phyloP scores from a whole-genome alignment of 2,888 invertebrate genomes.

The Alloscopus bannaensis region DNA sequence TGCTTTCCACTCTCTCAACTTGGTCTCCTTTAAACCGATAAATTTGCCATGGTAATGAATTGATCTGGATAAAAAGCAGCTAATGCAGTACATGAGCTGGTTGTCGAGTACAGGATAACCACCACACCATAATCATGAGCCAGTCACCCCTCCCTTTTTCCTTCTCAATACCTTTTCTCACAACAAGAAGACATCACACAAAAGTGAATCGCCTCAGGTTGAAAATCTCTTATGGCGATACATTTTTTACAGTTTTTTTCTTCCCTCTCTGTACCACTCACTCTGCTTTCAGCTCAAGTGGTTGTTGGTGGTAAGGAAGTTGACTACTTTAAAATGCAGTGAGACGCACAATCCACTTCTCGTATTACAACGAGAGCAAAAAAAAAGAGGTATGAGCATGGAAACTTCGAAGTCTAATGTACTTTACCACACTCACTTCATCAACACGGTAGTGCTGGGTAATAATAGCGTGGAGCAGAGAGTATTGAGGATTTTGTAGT shows the following conservation, averaged over 20 bases:
- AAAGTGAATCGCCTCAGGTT: slow-evolving; percentile 28
- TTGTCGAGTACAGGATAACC: too few relatives aligned
- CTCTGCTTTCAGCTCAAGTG: not conserved
- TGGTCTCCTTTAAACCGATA: not conserved
- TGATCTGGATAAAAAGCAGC: not conserved
- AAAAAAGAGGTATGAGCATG: not conserved
- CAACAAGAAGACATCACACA: slow-evolving; percentile 8
- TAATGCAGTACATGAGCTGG: not conserved
- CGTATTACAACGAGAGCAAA: not conserved
- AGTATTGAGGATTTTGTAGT: not conserved
- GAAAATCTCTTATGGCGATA: not conserved
- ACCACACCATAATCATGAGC: too few relatives aligned
- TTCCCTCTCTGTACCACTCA: too few relatives aligned
- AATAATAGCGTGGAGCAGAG: not conserved
- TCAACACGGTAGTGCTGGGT: not conserved
- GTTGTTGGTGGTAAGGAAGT: too few relatives aligned
- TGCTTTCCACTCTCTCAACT: not conserved
- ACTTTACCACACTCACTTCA: not conserved
- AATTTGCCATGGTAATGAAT: not conserved
- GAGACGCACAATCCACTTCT: not conserved
- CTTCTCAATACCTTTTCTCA: slow-evolving; percentile 12
- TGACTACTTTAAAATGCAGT: not conserved
- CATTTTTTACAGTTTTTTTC: too few relatives aligned
- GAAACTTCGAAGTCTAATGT: not conserved
- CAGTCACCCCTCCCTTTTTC: not conserved